A percentile compares a stretch with the other conserved stretches of the same genome.
Conservation (phyloP, 2,888 invertebrate species). For the Junonia oenone region DNA sequence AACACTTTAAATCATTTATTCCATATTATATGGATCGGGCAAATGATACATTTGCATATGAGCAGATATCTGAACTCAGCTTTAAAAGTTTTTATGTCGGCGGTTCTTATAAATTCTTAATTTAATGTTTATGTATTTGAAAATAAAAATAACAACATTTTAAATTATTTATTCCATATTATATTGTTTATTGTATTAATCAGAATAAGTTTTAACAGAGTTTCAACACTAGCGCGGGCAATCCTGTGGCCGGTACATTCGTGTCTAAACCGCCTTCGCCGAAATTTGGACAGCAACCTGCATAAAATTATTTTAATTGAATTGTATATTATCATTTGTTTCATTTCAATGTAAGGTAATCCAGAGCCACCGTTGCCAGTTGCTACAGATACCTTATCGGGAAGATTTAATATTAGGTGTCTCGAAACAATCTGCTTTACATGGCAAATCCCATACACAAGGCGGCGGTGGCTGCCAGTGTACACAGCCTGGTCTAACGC, state of each 20-base stretch:
- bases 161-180: not conserved
- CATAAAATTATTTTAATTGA: constrained; percentile 44
- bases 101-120: too few relatives aligned
- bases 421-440: constrained; percentile 68
- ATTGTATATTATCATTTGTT: too few relatives aligned
- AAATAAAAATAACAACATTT: too few relatives aligned
- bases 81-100: too few relatives aligned
- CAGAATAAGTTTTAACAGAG: constrained; percentile 45
- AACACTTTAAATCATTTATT: too few relatives aligned
- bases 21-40: too few relatives aligned
- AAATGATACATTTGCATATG: too few relatives aligned
- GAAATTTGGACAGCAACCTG: constrained; percentile 57
- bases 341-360: too few relatives aligned
- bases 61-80: too few relatives aligned
- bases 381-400: constrained; percentile 39
- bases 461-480: constrained; percentile 66
- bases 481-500: constrained; percentile 58
- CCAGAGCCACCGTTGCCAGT: constrained; percentile 33
- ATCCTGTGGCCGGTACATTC: constrained; percentile 47
- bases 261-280: constrained; percentile 34
- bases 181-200: not conserved
- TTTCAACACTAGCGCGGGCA: constrained; percentile 67
- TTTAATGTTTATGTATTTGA: too few relatives aligned
- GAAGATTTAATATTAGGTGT: constrained; percentile 51
- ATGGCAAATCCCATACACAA: constrained; percentile 63